Conservation (phyloP, 2,113 vertebrate genomes). For the Gulo gulo region DNA sequence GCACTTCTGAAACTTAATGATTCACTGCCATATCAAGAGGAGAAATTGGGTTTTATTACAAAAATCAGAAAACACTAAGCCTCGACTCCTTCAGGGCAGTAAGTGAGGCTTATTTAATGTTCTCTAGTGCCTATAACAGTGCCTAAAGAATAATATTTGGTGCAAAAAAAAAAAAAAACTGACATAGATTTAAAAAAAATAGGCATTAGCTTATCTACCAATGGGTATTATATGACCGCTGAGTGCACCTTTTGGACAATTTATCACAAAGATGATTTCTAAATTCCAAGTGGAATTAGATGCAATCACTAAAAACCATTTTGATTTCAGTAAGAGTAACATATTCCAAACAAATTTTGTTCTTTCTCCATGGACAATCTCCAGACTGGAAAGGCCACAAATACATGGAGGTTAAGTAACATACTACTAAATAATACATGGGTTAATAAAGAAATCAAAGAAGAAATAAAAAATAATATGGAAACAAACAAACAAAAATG, state of each 20-base stretch:
- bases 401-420: background rate
- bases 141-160: background rate
- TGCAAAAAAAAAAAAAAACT: background rate
- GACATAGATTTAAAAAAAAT: background rate
- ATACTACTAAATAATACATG: background rate
- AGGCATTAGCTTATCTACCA: background rate
- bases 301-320: background rate
- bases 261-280: background rate
- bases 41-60: background rate
- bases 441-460: background rate
- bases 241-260: background rate
- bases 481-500: background rate
- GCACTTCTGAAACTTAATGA: background rate
- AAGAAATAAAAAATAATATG: background rate
- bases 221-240: background rate
- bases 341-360: background rate
- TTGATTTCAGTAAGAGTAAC: background rate
- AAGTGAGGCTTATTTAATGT: background rate
- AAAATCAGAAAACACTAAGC: background rate
- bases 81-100: background rate
- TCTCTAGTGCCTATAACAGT: background rate
- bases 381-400: background rate
- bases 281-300: background rate
- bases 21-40: background rate
- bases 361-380: background rate